Evolutionary conservation across 2,797 vertebrate genomes (phyloP).

Genomic region (Moxostoma hubbsi): DNA sequence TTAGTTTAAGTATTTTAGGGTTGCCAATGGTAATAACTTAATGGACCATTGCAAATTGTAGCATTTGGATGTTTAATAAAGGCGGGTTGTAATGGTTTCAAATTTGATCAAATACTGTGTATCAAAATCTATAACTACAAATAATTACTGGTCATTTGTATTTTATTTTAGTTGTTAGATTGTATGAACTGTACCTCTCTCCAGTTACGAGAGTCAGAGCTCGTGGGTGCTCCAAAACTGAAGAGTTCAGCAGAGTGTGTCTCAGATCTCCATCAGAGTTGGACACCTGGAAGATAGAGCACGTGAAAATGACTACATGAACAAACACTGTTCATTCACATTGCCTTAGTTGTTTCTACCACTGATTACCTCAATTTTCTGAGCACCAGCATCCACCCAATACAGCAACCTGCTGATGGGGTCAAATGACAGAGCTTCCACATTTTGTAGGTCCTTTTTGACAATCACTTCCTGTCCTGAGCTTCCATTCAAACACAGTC

Average conservation of each 20-base stretch:
- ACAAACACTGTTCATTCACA: not conserved
- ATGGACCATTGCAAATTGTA: too few relatives aligned
- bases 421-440: slow-evolving; percentile 95
- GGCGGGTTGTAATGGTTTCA: too few relatives aligned
- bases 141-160: too few relatives aligned
- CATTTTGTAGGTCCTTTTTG: slow-evolving; percentile 87
- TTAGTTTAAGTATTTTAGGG: too few relatives aligned
- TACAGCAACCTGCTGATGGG: slow-evolving; percentile 92
- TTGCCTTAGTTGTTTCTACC: not conserved
- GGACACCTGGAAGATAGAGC: slow-evolving; percentile 81
- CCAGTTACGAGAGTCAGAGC: slow-evolving; percentile 87
- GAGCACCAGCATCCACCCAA: slow-evolving; percentile 94
- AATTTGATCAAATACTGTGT: too few relatives aligned
- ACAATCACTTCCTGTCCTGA: slow-evolving; percentile 92
- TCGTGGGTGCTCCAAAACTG: slow-evolving; percentile 89
- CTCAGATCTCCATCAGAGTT: slow-evolving; percentile 92
- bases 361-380: slow-evolving; percentile 91
- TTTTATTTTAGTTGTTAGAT: not conserved
- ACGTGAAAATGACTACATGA: not conserved
- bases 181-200: slow-evolving; percentile 80
- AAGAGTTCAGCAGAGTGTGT: slow-evolving; percentile 88
- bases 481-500: slow-evolving; percentile 94
- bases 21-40: too few relatives aligned
- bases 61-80: too few relatives aligned
- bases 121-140: too few relatives aligned